A percentile compares a stretch with the other conserved stretches of the same genome.
Conservation (phyloP, 2,797 vertebrate genomes). For the Manis javanica region DNA sequence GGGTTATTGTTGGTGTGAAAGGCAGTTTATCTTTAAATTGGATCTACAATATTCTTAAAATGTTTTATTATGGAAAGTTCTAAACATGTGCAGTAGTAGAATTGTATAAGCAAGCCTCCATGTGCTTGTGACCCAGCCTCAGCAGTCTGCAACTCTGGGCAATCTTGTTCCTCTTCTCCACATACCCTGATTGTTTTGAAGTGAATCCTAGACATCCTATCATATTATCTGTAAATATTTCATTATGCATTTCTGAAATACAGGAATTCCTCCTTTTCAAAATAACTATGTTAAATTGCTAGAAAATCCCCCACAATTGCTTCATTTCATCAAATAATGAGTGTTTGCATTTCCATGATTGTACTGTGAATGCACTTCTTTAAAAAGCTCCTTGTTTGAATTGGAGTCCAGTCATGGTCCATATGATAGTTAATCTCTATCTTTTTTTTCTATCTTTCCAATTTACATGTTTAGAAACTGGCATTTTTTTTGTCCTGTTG, state of each 20-base stretch:
- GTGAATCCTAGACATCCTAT: background rate
- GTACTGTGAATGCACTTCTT: background rate
- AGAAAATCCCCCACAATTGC: background rate
- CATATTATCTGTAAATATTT: conserved; percentile 30
- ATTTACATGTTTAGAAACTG: conserved; percentile 35
- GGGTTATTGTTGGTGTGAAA: background rate
- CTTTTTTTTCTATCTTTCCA: background rate
- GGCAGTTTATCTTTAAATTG: conserved; percentile 3
- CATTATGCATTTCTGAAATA: conserved; percentile 36
- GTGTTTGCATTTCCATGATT: background rate
- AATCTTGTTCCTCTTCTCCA: background rate
- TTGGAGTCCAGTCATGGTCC: conserved; percentile 19
- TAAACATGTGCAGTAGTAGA: background rate
- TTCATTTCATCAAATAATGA: conserved; percentile 41
- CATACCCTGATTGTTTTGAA: background rate
- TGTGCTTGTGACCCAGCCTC: background rate
- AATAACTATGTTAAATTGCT: background rate
- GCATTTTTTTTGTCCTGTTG: background rate
- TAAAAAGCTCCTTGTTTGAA: conserved; percentile 32
- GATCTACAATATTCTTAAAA: background rate
- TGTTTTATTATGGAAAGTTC: conserved; percentile 28
- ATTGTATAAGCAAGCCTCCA: background rate
- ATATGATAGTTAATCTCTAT: background rate
- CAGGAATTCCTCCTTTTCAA: background rate
- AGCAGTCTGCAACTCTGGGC: background rate